A percentile compares a stretch with the other conserved stretches of the same genome.
Conservation (phyloP, 2,888 invertebrate species). For the Sclerodermus sp. region DNA sequence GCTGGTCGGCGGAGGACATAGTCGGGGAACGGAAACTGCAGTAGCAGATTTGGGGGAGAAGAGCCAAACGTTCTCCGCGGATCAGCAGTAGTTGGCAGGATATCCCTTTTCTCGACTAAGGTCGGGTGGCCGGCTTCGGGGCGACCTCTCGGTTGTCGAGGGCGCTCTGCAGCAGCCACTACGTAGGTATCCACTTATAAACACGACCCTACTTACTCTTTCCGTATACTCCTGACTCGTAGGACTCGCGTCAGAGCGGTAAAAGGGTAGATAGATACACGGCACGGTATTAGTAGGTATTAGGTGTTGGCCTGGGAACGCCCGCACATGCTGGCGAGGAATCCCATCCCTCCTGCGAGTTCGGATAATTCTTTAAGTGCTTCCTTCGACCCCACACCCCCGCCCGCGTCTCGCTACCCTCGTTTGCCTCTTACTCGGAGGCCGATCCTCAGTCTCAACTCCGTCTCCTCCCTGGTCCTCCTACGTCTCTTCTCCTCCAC, state of each 20-base stretch:
- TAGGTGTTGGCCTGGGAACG: constrained; percentile 58
- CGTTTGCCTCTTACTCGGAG: constrained; percentile 27
- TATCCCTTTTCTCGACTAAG: background rate
- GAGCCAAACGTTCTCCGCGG: no score
- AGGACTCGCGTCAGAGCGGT: constrained; percentile 52
- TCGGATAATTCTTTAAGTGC: constrained; percentile 59
- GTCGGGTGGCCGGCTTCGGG: constrained; percentile 5
- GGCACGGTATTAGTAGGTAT: constrained; percentile 57
- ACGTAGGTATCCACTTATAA: constrained; percentile 41
- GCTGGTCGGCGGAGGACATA: background rate
- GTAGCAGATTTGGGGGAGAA: background rate
- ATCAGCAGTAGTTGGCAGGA: constrained; percentile 1
- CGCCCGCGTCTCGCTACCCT: constrained; percentile 21
- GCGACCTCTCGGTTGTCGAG: constrained; percentile 28
- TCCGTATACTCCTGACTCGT: constrained; percentile 47
- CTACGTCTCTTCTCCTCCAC: constrained; percentile 11
- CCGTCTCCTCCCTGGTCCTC: constrained; percentile 13
- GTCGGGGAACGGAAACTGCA: background rate
- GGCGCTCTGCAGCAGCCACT: constrained; percentile 32
- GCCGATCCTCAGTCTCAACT: constrained; percentile 34
- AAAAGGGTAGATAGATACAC: constrained; percentile 57
- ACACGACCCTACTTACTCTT: constrained; percentile 45
- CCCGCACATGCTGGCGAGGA: constrained; percentile 53
- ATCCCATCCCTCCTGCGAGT: constrained; percentile 49
- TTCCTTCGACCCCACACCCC: constrained; percentile 45